Percentiles rank a stretch among this genome's conserved stretches.
Evolutionary conservation across 2,888 invertebrate species (phyloP).

Genomic region (Coleophora flavipennella): DNA sequence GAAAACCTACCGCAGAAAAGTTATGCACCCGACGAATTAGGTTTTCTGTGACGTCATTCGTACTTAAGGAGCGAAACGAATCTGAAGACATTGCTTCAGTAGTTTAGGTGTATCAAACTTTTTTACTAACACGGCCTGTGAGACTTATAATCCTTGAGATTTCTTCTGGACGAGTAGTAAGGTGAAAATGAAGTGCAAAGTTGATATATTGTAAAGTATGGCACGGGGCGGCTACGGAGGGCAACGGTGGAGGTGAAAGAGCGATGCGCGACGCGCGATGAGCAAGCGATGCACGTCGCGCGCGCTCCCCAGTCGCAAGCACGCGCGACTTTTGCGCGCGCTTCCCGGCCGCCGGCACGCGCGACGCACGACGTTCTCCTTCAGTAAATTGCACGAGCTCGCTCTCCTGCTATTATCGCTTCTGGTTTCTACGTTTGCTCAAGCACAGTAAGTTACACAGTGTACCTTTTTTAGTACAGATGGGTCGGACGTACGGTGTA

Average conservation of each 20-base stretch:
- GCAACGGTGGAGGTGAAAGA: slow-evolving; percentile 37
- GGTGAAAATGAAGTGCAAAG: too few relatives aligned
- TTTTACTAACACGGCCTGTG: too few relatives aligned
- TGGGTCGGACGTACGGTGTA: too few relatives aligned
- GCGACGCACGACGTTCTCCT: slow-evolving; percentile 3
- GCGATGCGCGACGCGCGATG: slow-evolving; percentile 61
- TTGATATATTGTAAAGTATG: not conserved
- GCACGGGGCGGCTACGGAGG: slow-evolving; percentile 15
- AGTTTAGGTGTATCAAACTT: too few relatives aligned
- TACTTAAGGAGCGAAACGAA: too few relatives aligned
- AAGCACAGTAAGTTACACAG: slow-evolving; percentile 46
- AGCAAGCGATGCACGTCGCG: slow-evolving; percentile 49
- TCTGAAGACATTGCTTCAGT: too few relatives aligned
- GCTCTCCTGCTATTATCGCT: slow-evolving; percentile 32
- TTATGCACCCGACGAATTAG: too few relatives aligned
- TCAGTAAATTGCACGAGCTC: slow-evolving; percentile 8
- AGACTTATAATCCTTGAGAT: too few relatives aligned
- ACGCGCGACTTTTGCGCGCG: slow-evolving; percentile 19
- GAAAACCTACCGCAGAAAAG: too few relatives aligned
- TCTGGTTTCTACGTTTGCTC: slow-evolving; percentile 33
- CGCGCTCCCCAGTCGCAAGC: slow-evolving; percentile 26
- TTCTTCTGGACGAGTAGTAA: too few relatives aligned
- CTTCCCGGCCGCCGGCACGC: slow-evolving; percentile 10
- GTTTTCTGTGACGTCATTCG: too few relatives aligned
- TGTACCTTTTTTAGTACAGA: too few relatives aligned